Percentiles rank a stretch among this genome's conserved stretches.
Conservation (phyloP, 1,140 invertebrate species). For the Aradophagus sp. region DNA sequence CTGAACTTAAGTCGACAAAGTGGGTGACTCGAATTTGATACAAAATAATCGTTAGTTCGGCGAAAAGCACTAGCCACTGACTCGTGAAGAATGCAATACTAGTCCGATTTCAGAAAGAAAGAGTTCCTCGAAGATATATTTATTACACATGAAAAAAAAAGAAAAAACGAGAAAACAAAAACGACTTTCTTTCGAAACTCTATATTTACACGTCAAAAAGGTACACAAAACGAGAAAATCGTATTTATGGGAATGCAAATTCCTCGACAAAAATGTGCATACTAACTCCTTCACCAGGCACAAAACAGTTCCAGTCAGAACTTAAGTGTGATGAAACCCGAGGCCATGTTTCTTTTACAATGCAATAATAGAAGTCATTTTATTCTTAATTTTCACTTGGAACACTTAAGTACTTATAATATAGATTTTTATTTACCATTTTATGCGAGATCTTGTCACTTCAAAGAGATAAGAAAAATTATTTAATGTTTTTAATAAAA, state of each 20-base stretch:
- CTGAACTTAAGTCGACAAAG: conserved; percentile 32
- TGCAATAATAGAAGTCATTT: too few species aligned
- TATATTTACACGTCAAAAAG: neutral
- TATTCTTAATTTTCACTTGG: too few species aligned
- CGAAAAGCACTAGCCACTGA: conserved; percentile 59
- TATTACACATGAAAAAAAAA: conserved; percentile 26
- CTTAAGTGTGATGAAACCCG: neutral
- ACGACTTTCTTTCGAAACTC: conserved; percentile 17
- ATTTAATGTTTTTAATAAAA: too few species aligned
- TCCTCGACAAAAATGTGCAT: conserved; percentile 6
- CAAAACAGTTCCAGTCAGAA: conserved; percentile 5
- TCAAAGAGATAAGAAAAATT: too few species aligned
- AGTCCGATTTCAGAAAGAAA: conserved; percentile 58
- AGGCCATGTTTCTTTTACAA: conserved; percentile 15
- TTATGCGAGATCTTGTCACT: too few species aligned
- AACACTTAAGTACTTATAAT: too few species aligned
- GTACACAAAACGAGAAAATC: too few species aligned
- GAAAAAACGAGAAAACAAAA: conserved; percentile 5
- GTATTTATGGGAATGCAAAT: neutral
- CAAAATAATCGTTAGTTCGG: conserved; percentile 52
- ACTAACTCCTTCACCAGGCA: conserved; percentile 23
- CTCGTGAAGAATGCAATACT: conserved; percentile 60
- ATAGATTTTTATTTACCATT: too few species aligned
- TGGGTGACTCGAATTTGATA: conserved; percentile 26
- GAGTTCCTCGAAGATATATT: conserved; percentile 44